phyloP scores from a whole-genome alignment of 2,797 vertebrate genomes.

The Paramormyrops hopkinsi region DNA sequence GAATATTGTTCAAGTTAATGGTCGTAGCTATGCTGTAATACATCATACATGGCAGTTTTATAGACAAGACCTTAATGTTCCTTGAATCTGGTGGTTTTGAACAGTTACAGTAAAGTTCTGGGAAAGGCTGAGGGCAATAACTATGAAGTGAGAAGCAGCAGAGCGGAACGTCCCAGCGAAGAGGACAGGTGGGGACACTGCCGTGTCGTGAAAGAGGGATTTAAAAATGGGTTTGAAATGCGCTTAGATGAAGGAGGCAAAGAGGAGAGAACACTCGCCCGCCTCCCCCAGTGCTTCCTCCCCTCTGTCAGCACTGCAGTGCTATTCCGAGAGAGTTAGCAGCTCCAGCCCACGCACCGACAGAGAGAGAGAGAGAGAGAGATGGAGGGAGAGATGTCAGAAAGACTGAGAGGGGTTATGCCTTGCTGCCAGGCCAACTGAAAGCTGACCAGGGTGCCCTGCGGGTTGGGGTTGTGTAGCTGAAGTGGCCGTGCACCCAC shows the following conservation, averaged over 20 bases:
- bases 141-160: not conserved
- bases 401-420: constrained; percentile 41
- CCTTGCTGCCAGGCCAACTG: constrained; percentile 22
- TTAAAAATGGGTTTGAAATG: constrained; percentile 13
- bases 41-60: not conserved
- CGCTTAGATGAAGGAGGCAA: constrained; percentile 7
- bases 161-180: not conserved
- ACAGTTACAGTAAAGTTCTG: not conserved
- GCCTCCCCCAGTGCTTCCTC: constrained; percentile 46
- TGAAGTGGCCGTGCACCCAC: too few species aligned
- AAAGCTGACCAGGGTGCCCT: constrained; percentile 23
- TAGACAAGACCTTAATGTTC: not conserved
- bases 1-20: not conserved
- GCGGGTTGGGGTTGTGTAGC: not conserved
- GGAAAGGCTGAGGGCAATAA: not conserved
- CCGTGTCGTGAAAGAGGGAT: not conserved
- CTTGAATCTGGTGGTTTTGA: not conserved
- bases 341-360: constrained; percentile 74
- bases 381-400: constrained; percentile 36
- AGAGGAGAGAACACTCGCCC: constrained; percentile 6
- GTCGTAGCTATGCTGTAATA: not conserved
- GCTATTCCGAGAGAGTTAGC: constrained; percentile 79
- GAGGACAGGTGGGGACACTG: not conserved
- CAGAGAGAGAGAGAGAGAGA: constrained; percentile 63
- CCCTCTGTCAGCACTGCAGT: constrained; percentile 69